These are phyloP conservation scores for Notothenia rossii DNA, from an alignment of 2,113 vertebrate genomes.

Conservation along the genomic window DNA sequence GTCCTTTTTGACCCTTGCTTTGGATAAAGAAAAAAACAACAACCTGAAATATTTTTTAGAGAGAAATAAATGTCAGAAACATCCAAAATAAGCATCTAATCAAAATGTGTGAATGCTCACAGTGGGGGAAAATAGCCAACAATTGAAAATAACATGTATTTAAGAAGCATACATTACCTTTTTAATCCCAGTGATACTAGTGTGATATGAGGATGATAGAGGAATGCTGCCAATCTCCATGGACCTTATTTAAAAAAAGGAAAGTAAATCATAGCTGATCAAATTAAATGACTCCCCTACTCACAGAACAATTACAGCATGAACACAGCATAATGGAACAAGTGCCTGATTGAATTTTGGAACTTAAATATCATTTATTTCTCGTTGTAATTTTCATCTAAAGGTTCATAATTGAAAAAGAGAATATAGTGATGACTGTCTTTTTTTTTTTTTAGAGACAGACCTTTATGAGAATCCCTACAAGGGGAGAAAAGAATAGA, in stretches of 20 bases:
- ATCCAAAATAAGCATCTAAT: neutral
- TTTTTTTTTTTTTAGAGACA: slow-evolving; percentile 20
- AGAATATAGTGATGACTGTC: slow-evolving; percentile 20
- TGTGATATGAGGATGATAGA: slow-evolving; percentile 2
- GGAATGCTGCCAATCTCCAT: neutral
- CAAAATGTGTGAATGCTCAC: too few relatives aligned
- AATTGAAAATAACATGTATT: neutral
- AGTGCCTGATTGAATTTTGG: slow-evolving; percentile 45
- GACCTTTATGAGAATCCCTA: slow-evolving; percentile 40
- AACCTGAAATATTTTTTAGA: too few relatives aligned
- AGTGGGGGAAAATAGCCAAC: neutral
- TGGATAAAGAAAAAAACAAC: too few relatives aligned
- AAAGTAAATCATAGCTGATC: slow-evolving; percentile 25
- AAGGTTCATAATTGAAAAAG: slow-evolving; percentile 39
- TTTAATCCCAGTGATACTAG: neutral
- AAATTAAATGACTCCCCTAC: slow-evolving; percentile 42
- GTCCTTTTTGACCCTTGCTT: too few relatives aligned
- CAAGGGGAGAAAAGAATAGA: slow-evolving; percentile 21
- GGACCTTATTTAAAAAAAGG: slow-evolving; percentile 14
- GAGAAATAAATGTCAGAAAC: neutral
- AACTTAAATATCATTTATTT: slow-evolving; percentile 44
- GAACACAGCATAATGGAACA: slow-evolving; percentile 12
- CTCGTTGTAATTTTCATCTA: slow-evolving; percentile 30
- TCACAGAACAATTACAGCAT: slow-evolving; percentile 28
- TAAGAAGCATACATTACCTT: neutral